phyloP scores from a whole-genome alignment of 2,113 vertebrate species.

The Bos taurus region DNA sequence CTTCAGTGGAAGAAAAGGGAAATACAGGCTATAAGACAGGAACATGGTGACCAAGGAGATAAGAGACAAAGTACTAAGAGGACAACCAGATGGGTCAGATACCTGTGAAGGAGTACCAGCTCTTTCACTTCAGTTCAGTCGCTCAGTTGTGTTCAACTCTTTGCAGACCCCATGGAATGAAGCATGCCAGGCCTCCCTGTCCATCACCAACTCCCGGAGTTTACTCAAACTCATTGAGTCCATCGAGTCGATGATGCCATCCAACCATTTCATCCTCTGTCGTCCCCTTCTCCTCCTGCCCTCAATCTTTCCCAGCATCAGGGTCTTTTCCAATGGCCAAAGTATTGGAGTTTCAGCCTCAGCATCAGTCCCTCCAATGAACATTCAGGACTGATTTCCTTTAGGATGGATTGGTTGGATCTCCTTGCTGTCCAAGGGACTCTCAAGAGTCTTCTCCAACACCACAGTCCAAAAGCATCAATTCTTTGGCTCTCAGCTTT shows the following conservation, averaged over 20 bases:
- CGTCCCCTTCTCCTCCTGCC: not conserved
- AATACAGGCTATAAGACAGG: not conserved
- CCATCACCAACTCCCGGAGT: not conserved
- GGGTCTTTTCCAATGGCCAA: not conserved
- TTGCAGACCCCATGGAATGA: not conserved
- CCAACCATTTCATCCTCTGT: not conserved
- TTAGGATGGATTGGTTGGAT: not conserved
- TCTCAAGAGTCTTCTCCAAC: not conserved
- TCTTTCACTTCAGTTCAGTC: not conserved
- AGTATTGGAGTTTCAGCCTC: not conserved
- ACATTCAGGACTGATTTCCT: not conserved
- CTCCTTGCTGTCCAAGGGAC: not conserved
- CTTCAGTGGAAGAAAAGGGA: not conserved
- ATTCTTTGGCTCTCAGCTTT: not conserved
- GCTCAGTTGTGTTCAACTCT: accelerated
- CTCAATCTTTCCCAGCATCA: not conserved
- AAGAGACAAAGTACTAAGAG: not conserved
- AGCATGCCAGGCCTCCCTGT: not conserved
- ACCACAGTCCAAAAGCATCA: not conserved
- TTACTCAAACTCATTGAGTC: not conserved
- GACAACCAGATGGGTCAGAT: not conserved
- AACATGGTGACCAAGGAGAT: not conserved
- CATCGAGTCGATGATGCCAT: not conserved
- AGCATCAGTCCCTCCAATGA: not conserved
- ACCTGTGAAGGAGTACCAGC: not conserved